Conservation (phyloP, 92 coral and sea anemone genomes). For the Palythoa heliodiscus region DNA sequence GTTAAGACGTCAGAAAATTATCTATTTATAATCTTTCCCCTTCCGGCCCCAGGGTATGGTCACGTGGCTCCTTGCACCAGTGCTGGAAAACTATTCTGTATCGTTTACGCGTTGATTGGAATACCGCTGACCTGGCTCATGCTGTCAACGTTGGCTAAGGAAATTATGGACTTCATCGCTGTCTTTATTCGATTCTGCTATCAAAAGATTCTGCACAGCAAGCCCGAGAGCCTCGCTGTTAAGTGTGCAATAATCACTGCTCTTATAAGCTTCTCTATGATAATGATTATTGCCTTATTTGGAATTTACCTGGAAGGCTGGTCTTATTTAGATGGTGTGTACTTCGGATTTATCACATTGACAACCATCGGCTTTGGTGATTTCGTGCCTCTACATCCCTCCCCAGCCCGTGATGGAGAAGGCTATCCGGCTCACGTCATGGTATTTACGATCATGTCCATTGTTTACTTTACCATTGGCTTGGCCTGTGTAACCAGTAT, state of each 20-base stretch:
- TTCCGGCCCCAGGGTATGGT: conserved; percentile 78
- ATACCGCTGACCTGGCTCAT: conserved; percentile 99
- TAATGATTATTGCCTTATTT: conserved; percentile 82
- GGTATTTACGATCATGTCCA: conserved; percentile 85
- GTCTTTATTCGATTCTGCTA: conserved; percentile 55
- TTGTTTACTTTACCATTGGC: conserved; percentile 93
- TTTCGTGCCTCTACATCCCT: conserved; percentile 98
- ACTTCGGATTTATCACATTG: conserved; percentile 95
- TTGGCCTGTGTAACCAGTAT: conserved; percentile 95
- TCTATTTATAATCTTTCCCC: too few species aligned
- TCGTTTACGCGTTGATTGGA: conserved; percentile 92
- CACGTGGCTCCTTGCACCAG: conserved; percentile 97
- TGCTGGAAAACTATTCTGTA: conserved; percentile 90
- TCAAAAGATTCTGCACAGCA: conserved; percentile 59
- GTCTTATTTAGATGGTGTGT: conserved; percentile 90
- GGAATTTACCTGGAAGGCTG: conserved; percentile 90
- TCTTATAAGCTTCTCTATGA: conserved; percentile 70
- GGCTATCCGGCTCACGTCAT: conserved; percentile 84
- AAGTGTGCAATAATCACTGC: conserved; percentile 74
- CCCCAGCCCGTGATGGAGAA: conserved; percentile 83
- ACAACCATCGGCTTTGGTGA: conserved; percentile 99
- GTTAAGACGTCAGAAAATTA: too few species aligned
- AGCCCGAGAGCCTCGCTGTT: conserved; percentile 66
- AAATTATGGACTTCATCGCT: conserved; percentile 74
- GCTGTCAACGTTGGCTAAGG: conserved; percentile 93